Conservation (phyloP, 2,888 invertebrate species). For the Parthenolecanium corni region DNA sequence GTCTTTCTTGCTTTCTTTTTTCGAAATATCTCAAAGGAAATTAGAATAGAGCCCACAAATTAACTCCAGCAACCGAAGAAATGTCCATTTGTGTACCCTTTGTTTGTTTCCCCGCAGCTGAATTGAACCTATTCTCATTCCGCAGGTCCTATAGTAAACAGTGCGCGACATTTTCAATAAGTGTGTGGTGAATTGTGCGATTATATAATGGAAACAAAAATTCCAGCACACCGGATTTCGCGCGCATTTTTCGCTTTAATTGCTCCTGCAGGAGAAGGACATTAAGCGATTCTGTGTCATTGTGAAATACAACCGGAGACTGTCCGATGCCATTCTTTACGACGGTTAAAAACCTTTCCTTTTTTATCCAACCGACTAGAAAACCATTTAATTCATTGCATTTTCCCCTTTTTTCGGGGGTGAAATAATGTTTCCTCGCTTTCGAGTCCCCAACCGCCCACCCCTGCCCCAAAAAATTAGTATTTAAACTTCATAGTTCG, state of each 20-base stretch:
- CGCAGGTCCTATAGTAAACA: too few relatives aligned
- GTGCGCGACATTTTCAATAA: too few relatives aligned
- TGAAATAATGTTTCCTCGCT: slow-evolving; percentile 16
- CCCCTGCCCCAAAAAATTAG: slow-evolving; percentile 23
- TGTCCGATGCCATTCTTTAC: slow-evolving; percentile 18
- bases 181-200: not conserved
- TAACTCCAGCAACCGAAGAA: too few relatives aligned
- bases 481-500: slow-evolving; percentile 25
- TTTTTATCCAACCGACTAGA: slow-evolving; percentile 27
- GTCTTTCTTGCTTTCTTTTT: too few relatives aligned
- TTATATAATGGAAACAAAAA: not conserved
- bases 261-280: slow-evolving; percentile 22
- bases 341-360: slow-evolving; percentile 7
- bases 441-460: not conserved
- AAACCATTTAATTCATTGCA: slow-evolving; percentile 27
- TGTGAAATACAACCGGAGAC: slow-evolving; percentile 10
- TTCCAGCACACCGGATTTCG: not conserved
- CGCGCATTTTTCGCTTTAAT: slow-evolving; percentile 17
- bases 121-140: too few relatives aligned
- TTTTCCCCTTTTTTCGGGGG: slow-evolving; percentile 25
- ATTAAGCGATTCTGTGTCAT: slow-evolving; percentile 11
- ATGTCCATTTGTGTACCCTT: too few relatives aligned
- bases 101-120: too few relatives aligned
- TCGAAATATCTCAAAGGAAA: too few relatives aligned
- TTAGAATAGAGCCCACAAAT: too few relatives aligned